A percentile compares a stretch with the other conserved stretches of the same genome.
Conservation (phyloP, 2,888 invertebrate genomes). For the Leucoma salicis region DNA sequence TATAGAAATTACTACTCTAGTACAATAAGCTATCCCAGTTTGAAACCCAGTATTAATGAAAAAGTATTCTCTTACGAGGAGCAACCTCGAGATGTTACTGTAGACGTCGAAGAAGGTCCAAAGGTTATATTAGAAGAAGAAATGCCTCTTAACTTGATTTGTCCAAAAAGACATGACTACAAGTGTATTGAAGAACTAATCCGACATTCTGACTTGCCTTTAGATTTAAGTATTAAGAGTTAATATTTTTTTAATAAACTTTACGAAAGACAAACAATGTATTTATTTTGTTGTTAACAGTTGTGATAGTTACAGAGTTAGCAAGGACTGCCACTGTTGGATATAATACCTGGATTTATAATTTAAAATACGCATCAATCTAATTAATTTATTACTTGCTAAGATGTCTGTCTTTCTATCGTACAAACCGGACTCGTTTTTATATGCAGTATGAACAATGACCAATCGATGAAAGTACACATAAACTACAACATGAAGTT, state of each 20-base stretch:
- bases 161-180: slow-evolving; percentile 59
- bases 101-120: slow-evolving; percentile 30
- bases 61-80: slow-evolving; percentile 57
- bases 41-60: slow-evolving; percentile 53
- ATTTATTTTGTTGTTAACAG: slow-evolving; percentile 2
- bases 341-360: no score
- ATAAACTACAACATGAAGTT: no score
- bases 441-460: no score
- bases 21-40: slow-evolving; percentile 50
- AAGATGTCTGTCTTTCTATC: no score
- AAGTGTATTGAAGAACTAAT: slow-evolving; percentile 64
- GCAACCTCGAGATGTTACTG: slow-evolving; percentile 40
- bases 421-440: no score
- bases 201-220: slow-evolving; percentile 77
- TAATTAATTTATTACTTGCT: no score
- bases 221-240: slow-evolving; percentile 84
- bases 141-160: slow-evolving; percentile 72
- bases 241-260: slow-evolving; percentile 43
- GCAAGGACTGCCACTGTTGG: no score
- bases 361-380: no score
- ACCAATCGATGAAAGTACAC: no score
- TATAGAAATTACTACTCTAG: slow-evolving; percentile 65
- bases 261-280: slow-evolving; percentile 14
- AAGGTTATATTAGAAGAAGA: slow-evolving; percentile 31
- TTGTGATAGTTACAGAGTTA: no score